phyloP scores from a whole-genome alignment of 2,113 vertebrate species.

The Pelecanus crispus region DNA sequence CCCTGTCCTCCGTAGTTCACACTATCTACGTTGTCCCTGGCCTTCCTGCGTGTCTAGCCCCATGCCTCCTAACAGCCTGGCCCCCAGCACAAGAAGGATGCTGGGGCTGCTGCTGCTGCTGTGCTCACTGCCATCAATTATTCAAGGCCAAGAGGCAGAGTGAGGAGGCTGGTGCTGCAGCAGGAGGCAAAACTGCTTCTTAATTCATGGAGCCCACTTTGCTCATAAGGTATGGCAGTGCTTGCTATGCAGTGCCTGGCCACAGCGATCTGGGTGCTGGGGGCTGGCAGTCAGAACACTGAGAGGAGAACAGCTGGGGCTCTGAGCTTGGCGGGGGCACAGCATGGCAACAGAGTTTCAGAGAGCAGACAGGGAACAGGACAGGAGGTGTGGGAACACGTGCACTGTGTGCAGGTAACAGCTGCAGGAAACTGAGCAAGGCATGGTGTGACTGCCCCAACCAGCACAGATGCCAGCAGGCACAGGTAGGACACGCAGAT shows the following conservation, averaged over 20 bases:
- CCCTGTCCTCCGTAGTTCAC: background rate
- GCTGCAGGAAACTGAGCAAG: background rate
- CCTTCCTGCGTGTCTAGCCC: background rate
- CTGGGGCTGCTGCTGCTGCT: background rate
- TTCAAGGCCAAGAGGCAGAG: background rate
- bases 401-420: background rate
- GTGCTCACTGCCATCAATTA: background rate
- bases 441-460: background rate
- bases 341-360: background rate
- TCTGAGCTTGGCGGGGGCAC: background rate
- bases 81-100: no score
- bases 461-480: background rate
- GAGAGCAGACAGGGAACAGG: background rate
- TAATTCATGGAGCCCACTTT: background rate
- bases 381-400: background rate
- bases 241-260: no score
- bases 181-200: background rate
- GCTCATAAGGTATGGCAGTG: background rate
- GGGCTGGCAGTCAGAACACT: background rate
- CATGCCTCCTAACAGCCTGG: background rate
- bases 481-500: accelerated
- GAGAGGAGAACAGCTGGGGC: background rate
- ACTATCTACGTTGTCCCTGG: background rate
- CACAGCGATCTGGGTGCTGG: no score
- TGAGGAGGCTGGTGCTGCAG: background rate